Evolutionary conservation across 2,797 vertebrate genomes (phyloP), one percentile per base, ranked within the genome.

Genomic region (Lepilemur ruficaudatus): DNA sequence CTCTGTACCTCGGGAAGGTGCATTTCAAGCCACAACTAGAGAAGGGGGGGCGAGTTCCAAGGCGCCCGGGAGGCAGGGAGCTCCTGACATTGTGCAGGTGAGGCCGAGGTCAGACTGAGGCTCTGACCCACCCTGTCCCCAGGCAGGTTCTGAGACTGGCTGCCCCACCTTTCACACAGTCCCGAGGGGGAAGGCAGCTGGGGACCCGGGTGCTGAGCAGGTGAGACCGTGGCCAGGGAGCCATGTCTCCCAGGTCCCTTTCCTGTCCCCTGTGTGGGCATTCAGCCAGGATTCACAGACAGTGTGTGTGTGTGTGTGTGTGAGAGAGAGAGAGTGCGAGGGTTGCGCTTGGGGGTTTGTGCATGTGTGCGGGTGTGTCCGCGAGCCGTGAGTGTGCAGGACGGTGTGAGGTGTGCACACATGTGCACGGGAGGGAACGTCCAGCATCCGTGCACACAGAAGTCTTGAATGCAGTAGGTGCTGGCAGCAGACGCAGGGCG

Each of bases 401-500:
- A 9, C 9, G 46, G 9, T 38, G 35, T 65, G 41, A 9, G 63
- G n/a, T 4, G 1, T 41, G 22, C 22, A 32, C 41, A 22, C 1
- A 22, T 22, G 65, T 57, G 22, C 1, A 2, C 11, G 7, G 69
- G 46, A 52, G 17, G 0, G 4, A 12, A 1, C 0, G 7, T 25
- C 7, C 0, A 0, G 63, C 0, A 0, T 10, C 0, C 0, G 1
- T 22, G 30, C 30, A 28, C 2, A 17, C 41, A 7, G 32, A 22
- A 15, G 46, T 30, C 17, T 1, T 18, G 7, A 20, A 22, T 1
- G 9, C 41, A 22, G 7, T 6, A 18, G 1, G 20, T 7, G 41
- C 11, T 30, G 15, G 15, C 28, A 50, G 91, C 57, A 41, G 25
- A 13, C 4, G 0, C 1, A 9, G 41, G 22, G 1, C 3, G 7